Conservation (phyloP, 2,888 invertebrate species). For the Gnatocerus cornutus region DNA sequence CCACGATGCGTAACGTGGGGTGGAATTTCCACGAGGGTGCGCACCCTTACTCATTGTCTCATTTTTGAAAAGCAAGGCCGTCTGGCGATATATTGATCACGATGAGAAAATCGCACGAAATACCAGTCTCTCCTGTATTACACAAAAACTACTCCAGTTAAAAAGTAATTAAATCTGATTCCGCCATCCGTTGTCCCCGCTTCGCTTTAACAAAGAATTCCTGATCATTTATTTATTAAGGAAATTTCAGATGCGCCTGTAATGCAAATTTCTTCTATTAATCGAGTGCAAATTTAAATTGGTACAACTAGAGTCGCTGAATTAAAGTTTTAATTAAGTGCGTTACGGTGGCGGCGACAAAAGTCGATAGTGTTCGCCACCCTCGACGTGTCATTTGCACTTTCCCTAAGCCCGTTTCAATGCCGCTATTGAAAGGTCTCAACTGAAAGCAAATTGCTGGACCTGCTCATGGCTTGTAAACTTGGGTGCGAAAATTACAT, state of each 20-base stretch:
- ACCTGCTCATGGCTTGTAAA: constrained; percentile 9
- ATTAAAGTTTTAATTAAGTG: constrained; percentile 27
- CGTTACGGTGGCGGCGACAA: constrained; percentile 7
- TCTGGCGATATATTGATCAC: constrained; percentile 8
- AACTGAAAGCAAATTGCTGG: constrained; percentile 20
- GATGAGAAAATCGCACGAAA: no score
- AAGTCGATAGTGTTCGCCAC: constrained; percentile 13
- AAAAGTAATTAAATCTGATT: constrained; percentile 5
- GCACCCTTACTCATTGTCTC: constrained; percentile 11
- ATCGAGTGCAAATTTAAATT: constrained; percentile 11
- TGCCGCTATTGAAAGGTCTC: constrained; percentile 3
- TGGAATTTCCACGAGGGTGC: constrained; percentile 5
- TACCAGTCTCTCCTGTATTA: not conserved
- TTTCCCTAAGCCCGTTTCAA: constrained; percentile 21
- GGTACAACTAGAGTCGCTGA: not conserved
- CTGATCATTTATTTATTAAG: not conserved
- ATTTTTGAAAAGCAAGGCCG: constrained; percentile 21
- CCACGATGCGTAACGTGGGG: constrained; percentile 4
- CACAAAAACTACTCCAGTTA: not conserved
- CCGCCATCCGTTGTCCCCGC: constrained; percentile 1
- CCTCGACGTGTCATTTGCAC: constrained; percentile 20
- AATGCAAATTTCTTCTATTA: constrained; percentile 10
- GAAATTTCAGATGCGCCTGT: not conserved
- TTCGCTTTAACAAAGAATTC: constrained; percentile 2
- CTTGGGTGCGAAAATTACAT: not conserved